A percentile compares a stretch with the other conserved stretches of the same genome.
These are phyloP conservation scores for Habrosyne pyritoides DNA, from an alignment of 2,888 invertebrate species.

Conservation along the genomic window DNA sequence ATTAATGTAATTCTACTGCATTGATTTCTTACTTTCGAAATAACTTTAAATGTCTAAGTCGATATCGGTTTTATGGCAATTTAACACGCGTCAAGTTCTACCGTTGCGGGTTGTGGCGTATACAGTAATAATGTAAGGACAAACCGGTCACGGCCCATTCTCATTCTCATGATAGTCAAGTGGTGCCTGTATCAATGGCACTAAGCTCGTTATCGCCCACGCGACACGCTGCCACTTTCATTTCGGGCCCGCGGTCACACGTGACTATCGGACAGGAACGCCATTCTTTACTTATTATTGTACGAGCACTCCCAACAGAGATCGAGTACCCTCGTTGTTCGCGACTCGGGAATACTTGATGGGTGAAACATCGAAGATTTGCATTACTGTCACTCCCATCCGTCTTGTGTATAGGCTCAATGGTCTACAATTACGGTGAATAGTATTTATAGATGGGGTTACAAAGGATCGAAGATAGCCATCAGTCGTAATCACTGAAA, in stretches of 20 bases:
- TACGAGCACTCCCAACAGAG: constrained; percentile 46
- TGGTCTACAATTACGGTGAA: constrained; percentile 53
- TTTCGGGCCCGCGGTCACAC: constrained; percentile 68
- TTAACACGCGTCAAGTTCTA: constrained; percentile 20
- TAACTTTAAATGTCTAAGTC: not conserved
- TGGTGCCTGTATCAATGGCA: constrained; percentile 42
- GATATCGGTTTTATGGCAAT: constrained; percentile 7
- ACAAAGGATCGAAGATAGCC: constrained; percentile 38
- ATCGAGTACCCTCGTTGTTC: constrained; percentile 53
- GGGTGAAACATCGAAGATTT: constrained; percentile 58
- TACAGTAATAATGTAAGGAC: constrained; percentile 36
- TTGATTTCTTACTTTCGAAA: constrained; percentile 8
- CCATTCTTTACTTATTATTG: constrained; percentile 57
- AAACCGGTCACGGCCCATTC: constrained; percentile 55
- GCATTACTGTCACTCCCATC: constrained; percentile 65
- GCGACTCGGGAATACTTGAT: constrained; percentile 49
- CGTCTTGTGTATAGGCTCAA: constrained; percentile 55
- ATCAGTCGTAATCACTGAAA: constrained; percentile 44
- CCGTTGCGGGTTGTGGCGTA: constrained; percentile 8
- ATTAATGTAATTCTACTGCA: constrained; percentile 2
- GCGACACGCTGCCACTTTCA: constrained; percentile 77
- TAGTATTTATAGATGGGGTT: constrained; percentile 44
- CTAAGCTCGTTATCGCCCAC: constrained; percentile 59
- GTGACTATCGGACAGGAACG: constrained; percentile 64
- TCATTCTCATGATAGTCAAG: constrained; percentile 70